A percentile compares a stretch with the other conserved stretches of the same genome.
Evolutionary conservation across 2,888 invertebrate genomes (phyloP).

Genomic region (Yponomeuta evonymella): DNA sequence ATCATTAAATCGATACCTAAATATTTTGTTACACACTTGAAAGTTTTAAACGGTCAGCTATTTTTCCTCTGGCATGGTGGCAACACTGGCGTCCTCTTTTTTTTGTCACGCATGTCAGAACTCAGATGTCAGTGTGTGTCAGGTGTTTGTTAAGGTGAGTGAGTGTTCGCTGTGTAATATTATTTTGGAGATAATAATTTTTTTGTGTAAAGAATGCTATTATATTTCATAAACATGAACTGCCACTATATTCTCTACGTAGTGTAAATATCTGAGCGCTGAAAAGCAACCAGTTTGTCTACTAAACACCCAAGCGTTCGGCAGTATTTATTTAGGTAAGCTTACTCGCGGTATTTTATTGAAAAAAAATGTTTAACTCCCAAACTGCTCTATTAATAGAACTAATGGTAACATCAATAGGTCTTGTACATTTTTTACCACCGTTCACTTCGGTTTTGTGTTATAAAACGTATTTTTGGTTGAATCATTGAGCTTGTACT

Average conservation of each 20-base stretch:
- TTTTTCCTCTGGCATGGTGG: too few species aligned
- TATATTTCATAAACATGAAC: neutral
- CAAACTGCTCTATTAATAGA: neutral
- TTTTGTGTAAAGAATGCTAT: neutral
- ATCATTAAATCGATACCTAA: too few species aligned
- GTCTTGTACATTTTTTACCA: neutral
- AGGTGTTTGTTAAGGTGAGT: too few species aligned
- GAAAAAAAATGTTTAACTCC: neutral
- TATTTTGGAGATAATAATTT: neutral
- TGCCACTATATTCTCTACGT: neutral
- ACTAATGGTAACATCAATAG: neutral
- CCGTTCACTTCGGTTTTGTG: neutral
- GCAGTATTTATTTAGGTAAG: conserved; percentile 5
- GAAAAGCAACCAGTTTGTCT: neutral
- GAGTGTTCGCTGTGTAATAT: neutral
- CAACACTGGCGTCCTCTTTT: too few species aligned
- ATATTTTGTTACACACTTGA: too few species aligned
- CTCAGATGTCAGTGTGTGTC: too few species aligned
- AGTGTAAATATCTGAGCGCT: neutral
- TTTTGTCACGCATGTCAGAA: too few species aligned
- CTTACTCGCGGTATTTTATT: neutral
- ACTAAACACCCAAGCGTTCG: neutral
- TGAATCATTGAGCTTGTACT: neutral
- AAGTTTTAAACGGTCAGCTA: too few species aligned
- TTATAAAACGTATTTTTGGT: neutral